Base-by-base conservation (phyloP, 2,797 vertebrate genomes). In the Chelidonichthys spinosus region DNA sequence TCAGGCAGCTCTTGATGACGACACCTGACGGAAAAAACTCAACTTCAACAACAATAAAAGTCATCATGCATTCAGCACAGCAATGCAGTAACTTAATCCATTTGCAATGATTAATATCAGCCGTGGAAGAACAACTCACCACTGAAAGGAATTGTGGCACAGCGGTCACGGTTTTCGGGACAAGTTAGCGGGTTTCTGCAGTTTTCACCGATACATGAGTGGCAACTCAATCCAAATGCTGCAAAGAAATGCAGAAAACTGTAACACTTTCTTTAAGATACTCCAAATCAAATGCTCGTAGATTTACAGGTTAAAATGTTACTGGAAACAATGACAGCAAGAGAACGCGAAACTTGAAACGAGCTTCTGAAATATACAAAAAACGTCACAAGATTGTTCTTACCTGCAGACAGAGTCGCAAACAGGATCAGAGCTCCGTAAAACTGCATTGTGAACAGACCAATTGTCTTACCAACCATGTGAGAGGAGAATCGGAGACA, bases 211-310 rank as follows among this genome's bases (percentile, higher is more conserved):
- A 0, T 0, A 40, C 81, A 82, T 4, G 0, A 0, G 70, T 43
- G 76, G 69, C 83, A 87, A 32, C 5, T 69, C 36, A 83, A 9
- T 44, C 80, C 82, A 36, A 11, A 63, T 14, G 70, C 84, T 88
- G 49, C 14, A 36, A 1, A 71, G 18, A 74, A 33, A 82, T 1
- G 72, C 4, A 69, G 3, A 62, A 36, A 25, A 25, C 25, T 11
- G 9, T 64, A 5, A 32, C 6, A 18, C 10, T 10, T 6, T 7
- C 2, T 55, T 60, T 32, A 61, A 18, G 3, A 7, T 17, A 7
- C 7, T 56, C 18, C 25, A 47, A n/a, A 63, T 37, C 5, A 7
- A 55, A 55, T 17, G 8, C n/a, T 53, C 7, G 1, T 32, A 13
- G 7, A 13, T 58, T 42, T 25, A 25, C 25, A 25, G 25, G 25